These are phyloP conservation scores for Sternarchorhynchus goeldii DNA, from an alignment of 2,797 vertebrate genomes.

Conservation along the genomic window DNA sequence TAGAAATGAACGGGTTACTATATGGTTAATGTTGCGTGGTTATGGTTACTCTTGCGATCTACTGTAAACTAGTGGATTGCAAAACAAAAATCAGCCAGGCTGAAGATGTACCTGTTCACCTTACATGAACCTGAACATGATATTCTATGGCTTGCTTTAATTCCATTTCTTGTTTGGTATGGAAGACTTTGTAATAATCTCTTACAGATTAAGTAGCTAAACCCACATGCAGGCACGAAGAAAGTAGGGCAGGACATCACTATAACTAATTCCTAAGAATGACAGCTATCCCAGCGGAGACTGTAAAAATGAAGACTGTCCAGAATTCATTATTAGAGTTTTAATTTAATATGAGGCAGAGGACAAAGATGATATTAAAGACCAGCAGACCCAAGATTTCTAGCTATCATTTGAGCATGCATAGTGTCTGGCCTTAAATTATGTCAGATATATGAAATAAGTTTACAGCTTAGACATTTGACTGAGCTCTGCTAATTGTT, in stretches of 20 bases:
- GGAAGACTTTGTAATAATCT: slow-evolving; percentile 42
- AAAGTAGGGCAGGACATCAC: slow-evolving; percentile 49
- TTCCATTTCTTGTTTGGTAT: slow-evolving; percentile 31
- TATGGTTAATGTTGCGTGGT: too few relatives aligned
- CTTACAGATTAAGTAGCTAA: slow-evolving; percentile 36
- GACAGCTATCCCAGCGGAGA: neutral
- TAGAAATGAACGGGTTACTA: too few relatives aligned
- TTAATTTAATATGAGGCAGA: slow-evolving; percentile 22
- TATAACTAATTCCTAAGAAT: slow-evolving; percentile 41
- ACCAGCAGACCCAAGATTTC: neutral
- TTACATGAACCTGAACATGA: slow-evolving; percentile 1
- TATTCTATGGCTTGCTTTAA: slow-evolving; percentile 31
- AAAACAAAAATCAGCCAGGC: too few relatives aligned
- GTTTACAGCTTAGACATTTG: slow-evolving; percentile 19
- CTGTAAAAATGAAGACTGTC: neutral
- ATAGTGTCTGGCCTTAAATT: slow-evolving; percentile 10
- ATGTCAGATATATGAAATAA: slow-evolving; percentile 8
- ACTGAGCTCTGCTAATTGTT: slow-evolving; percentile 7
- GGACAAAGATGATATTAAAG: neutral
- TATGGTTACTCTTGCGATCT: too few relatives aligned
- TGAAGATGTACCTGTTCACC: neutral
- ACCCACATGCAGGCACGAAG: slow-evolving; percentile 34
- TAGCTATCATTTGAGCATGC: slow-evolving; percentile 11
- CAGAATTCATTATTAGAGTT: neutral
- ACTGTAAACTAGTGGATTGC: too few relatives aligned